A percentile compares a stretch with the other conserved stretches of the same genome.
phyloP scores from a whole-genome alignment of 2,797 vertebrate species.

The Lepilemur ruficaudatus region DNA sequence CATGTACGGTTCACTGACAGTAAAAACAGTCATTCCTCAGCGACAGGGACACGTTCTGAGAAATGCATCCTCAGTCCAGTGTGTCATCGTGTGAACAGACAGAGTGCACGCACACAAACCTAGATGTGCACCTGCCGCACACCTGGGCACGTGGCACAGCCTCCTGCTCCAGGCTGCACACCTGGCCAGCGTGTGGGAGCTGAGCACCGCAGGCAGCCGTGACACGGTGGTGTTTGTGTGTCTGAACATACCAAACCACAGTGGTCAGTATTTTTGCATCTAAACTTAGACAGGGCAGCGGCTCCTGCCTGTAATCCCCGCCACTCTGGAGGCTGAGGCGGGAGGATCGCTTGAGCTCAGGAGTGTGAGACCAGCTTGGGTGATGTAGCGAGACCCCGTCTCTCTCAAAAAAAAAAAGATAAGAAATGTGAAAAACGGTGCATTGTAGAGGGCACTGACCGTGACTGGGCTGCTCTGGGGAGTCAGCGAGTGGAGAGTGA shows the following conservation, averaged over 20 bases:
- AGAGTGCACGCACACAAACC: neutral
- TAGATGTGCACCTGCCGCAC: neutral
- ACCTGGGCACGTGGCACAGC: neutral
- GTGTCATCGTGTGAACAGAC: neutral
- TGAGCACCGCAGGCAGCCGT: neutral
- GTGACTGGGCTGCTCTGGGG: neutral
- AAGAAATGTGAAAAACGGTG: neutral
- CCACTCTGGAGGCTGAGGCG: too few species aligned
- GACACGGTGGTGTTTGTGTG: neutral
- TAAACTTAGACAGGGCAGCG: neutral
- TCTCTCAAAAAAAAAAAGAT: too few species aligned
- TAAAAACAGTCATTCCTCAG: neutral
- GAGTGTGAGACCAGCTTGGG: too few species aligned
- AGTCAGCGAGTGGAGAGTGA: neutral
- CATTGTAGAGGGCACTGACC: too few species aligned
- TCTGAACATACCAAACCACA: neutral
- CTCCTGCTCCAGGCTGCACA: too few species aligned
- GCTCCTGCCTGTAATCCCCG: too few species aligned
- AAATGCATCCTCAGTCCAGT: neutral
- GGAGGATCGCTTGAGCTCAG: too few species aligned
- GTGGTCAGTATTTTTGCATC: neutral
- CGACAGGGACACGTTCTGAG: neutral
- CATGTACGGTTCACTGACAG: fast-evolving
- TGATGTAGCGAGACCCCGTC: too few species aligned
- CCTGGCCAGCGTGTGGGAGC: neutral